phyloP scores from a whole-genome alignment of 2,888 invertebrate species.

The Amblyjoppa proteus region DNA sequence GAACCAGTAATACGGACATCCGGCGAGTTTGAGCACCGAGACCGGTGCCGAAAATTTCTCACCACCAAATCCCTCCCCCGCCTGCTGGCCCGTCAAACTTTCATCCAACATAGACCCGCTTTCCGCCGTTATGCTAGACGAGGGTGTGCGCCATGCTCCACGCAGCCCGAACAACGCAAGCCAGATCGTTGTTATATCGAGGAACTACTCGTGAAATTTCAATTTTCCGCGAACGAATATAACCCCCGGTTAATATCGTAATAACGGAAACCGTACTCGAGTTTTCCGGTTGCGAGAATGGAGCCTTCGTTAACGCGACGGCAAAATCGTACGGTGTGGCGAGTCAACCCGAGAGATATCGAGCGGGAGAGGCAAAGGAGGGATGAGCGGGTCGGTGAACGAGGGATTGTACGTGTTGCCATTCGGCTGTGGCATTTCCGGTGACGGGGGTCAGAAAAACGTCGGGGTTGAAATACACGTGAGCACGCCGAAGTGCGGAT shows the following conservation, averaged over 20 bases:
- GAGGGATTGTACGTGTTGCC: background rate
- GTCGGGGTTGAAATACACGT: background rate
- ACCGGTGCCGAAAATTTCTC: constrained; percentile 2
- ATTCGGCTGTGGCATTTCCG: constrained; percentile 44
- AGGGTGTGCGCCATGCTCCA: background rate
- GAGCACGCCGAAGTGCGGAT: constrained; percentile 10
- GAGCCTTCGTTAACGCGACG: background rate
- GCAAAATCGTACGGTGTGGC: constrained; percentile 1
- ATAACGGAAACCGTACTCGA: background rate
- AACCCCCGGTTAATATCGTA: background rate
- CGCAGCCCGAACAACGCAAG: background rate
- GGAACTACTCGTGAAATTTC: constrained; percentile 28
- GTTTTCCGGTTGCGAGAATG: background rate
- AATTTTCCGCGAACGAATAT: constrained; percentile 28
- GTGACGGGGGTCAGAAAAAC: constrained; percentile 12
- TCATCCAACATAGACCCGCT: constrained; percentile 17
- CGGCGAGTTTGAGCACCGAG: constrained; percentile 29
- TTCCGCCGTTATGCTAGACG: constrained; percentile 19
- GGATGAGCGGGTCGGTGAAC: background rate
- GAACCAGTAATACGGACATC: constrained; percentile 7
- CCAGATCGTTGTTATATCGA: background rate
- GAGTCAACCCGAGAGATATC: background rate
- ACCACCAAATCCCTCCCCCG: constrained; percentile 34
- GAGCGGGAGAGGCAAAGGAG: background rate
- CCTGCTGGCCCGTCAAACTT: constrained; percentile 38